A percentile compares a stretch with the other conserved stretches of the same genome.
Conservation (phyloP, 2,113 vertebrate species). For the Platysternon megacephalum region DNA sequence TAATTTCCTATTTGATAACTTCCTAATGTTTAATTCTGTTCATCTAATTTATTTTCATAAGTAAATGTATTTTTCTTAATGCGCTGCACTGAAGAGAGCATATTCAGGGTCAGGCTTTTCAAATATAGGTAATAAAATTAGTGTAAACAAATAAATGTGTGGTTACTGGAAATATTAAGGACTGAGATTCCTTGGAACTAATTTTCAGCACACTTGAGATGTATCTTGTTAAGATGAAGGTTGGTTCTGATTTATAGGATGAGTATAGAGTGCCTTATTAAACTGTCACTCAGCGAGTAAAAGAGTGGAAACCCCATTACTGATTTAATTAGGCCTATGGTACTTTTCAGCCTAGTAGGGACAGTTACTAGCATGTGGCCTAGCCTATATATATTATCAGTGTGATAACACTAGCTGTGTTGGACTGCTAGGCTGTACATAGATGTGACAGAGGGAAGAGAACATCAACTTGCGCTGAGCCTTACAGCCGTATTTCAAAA, state of each 20-base stretch:
- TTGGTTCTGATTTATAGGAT: conserved; percentile 62
- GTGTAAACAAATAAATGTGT: not conserved
- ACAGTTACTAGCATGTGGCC: not conserved
- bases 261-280: conserved; percentile 64
- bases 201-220: conserved; percentile 12
- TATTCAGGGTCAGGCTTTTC: conserved; percentile 16
- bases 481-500: not conserved
- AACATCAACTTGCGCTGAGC: not conserved
- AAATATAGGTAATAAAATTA: conserved; percentile 26
- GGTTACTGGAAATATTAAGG: not conserved
- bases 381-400: not conserved
- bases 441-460: not conserved
- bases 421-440: not conserved
- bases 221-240: conserved; percentile 26
- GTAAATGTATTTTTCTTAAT: conserved; percentile 37
- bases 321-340: conserved; percentile 65
- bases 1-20: not conserved
- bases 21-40: not conserved
- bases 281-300: conserved; percentile 51
- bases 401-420: not conserved
- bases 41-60: not conserved
- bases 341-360: conserved; percentile 34
- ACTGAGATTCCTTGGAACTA: conserved; percentile 36
- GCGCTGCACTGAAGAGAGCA: not conserved
- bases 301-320: conserved; percentile 62